Evolutionary conservation across 2,888 invertebrate genomes (phyloP), one percentile per base, ranked within the genome.

Genomic region (Bugulina stolonifera): DNA sequence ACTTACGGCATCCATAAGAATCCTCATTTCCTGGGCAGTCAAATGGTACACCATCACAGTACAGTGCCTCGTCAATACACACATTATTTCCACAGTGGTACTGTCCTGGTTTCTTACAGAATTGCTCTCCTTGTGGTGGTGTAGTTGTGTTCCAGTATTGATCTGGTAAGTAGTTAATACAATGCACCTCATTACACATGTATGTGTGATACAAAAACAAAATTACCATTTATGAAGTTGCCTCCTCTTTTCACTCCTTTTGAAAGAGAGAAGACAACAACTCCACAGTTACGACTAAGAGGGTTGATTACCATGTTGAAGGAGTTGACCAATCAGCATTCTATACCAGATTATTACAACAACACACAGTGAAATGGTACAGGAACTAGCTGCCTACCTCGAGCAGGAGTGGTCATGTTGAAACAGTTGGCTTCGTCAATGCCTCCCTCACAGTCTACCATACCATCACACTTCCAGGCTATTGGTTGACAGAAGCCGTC

Each of bases 381-480:
- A n/a, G n/a, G n/a, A n/a, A 43, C 43, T 43, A 10, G 10, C 5
- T 55, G 25, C 55, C 10, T 55, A 25, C 25, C 55, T 23, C 3
- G 5, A 18, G n/a, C n/a, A 23, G 54, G 43, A 32, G n/a, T 34
- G 22, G 43, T 43, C 64, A 25, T 69, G 55, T 29, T 43, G 27
- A 5, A 23, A 74, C 79, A 79, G 25, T 76, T 35, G 54, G 75
- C 75, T 71, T 79, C 79, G 58, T 79, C 79, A 1, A 76, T 74
- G 1, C 72, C 73, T 52, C 77, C 77, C 1, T 55, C 75, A 73
- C 79, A 79, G 64, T 79, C 77, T n/a, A 76, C 73, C 0, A 35
- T 72, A 18, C 75, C 74, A 54, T 79, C 77, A 77, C 79, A 79
- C 18, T 77, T 77, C 55, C 54, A 54, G 22, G 54, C 73, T 1